These are phyloP conservation scores for Prochilodus magdalenae DNA, from an alignment of 2,113 vertebrate genomes.

Conservation along the genomic window DNA sequence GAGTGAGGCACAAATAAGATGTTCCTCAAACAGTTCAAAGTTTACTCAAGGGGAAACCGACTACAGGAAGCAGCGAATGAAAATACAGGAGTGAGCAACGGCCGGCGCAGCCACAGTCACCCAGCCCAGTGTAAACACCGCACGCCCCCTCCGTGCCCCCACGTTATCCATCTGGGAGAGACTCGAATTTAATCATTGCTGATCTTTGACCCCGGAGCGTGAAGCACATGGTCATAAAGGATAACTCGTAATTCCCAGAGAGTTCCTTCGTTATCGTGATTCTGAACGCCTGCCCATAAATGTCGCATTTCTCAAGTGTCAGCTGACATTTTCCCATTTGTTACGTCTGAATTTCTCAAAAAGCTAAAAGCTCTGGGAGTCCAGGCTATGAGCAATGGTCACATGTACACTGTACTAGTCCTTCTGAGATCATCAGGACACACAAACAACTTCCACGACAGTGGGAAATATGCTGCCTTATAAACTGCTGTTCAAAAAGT, in stretches of 20 bases:
- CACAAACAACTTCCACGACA: not conserved
- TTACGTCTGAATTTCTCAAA: conserved; percentile 3
- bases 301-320: conserved; percentile 15
- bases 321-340: conserved; percentile 18
- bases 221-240: conserved; percentile 1
- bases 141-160: not conserved
- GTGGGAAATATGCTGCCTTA: too few species aligned
- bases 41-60: not conserved
- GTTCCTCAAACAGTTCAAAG: not conserved
- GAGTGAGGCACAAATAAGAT: not conserved
- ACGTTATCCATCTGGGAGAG: conserved; percentile 12
- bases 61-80: not conserved
- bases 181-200: conserved; percentile 20
- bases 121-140: conserved; percentile 13
- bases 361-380: not conserved
- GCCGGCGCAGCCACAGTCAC: not conserved
- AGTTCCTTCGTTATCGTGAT: conserved; percentile 5
- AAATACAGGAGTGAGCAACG: not conserved
- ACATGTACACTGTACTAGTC: not conserved
- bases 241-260: conserved; percentile 20
- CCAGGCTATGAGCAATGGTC: not conserved
- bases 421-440: not conserved
- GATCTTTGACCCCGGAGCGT: conserved; percentile 7
- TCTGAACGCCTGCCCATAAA: not conserved
- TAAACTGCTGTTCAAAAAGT: too few species aligned